Base-by-base conservation (phyloP, 1,140 invertebrate species). In the Choristoneura fumiferana region DNA sequence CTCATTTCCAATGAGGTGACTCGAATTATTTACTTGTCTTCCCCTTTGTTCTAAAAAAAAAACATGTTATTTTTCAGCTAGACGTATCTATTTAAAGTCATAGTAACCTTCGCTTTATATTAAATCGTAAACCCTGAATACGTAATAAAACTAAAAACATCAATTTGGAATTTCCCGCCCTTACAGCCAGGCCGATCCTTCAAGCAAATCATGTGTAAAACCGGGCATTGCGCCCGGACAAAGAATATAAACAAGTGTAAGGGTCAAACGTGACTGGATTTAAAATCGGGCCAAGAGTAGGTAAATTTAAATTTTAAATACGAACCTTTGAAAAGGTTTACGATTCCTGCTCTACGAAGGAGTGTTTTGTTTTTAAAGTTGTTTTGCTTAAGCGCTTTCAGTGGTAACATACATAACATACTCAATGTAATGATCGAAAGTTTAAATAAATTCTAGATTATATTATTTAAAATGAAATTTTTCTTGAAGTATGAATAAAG, bases 141-240 rank as follows among this genome's bases (percentile, higher is more conserved):
- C 39, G 8, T 15, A 5, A 40, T 40, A 17, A 40, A 40, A 40
- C 2, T 40, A 15, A 8, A 40, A 40, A 17, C 8, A 15, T 15
- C 15, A 15, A 17, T 15, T 15, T 15, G 15, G 18, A 45, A 45
- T 10, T 4, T 45, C 9, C 15, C 10, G 40, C 15, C 9, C 15
- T n/a, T 22, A 29, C 10, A n/a, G 43, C n/a, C 15, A 18, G 18
- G 40, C 14, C 40, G 18, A 49, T 49, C 9, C 43, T 33, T 49
- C 10, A n/a, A 49, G n/a, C 43, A 49, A 49, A 49, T 49, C 43
- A 49, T 49, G 43, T 49, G 43, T 49, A 49, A 49, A 49, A 49
- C 43, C 43, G n/a, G 10, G 9, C 43, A n/a, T 10, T 17, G 40
- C 18, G 10, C 37, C 37, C 10, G 37, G 12, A 39, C 6, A 10